These are phyloP conservation scores for Dicyrtomina minuta DNA, from an alignment of 2,888 invertebrate genomes.

Conservation along the genomic window DNA sequence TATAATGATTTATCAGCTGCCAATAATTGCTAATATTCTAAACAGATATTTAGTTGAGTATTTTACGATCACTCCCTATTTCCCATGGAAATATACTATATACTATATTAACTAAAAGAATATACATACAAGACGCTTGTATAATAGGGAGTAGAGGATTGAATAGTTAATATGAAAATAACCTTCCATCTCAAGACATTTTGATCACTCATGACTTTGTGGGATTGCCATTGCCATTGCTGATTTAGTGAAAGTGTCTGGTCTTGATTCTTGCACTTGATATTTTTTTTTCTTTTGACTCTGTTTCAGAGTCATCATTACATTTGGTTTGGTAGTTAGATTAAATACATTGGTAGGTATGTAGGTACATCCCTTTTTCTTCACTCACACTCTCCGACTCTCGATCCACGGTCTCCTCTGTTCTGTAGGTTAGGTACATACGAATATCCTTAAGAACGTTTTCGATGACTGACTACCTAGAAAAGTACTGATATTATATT, in stretches of 20 bases:
- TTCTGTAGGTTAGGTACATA: neutral
- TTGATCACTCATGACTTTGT: constrained; percentile 23
- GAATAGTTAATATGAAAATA: constrained; percentile 12
- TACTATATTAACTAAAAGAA: too few species aligned
- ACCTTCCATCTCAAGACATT: constrained; percentile 22
- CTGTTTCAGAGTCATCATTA: neutral
- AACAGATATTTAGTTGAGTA: too few species aligned
- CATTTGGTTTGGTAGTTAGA: neutral
- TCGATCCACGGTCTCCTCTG: too few species aligned
- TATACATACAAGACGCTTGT: too few species aligned
- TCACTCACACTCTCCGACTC: neutral
- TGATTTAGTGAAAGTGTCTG: constrained; percentile 45
- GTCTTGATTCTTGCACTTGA: constrained; percentile 32
- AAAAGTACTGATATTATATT: neutral
- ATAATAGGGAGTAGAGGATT: too few species aligned
- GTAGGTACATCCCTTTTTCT: neutral
- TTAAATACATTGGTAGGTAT: neutral
- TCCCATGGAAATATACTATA: too few species aligned
- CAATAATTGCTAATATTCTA: too few species aligned
- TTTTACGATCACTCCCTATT: too few species aligned
- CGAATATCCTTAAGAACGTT: neutral
- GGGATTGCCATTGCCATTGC: constrained; percentile 41
- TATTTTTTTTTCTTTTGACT: constrained; percentile 8
- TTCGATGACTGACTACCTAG: neutral
- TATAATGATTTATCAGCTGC: too few species aligned